Percentiles rank a stretch among this genome's conserved stretches.
These are phyloP conservation scores for Homarus americanus DNA, from an alignment of 1,140 invertebrate genomes.

Conservation along the genomic window DNA sequence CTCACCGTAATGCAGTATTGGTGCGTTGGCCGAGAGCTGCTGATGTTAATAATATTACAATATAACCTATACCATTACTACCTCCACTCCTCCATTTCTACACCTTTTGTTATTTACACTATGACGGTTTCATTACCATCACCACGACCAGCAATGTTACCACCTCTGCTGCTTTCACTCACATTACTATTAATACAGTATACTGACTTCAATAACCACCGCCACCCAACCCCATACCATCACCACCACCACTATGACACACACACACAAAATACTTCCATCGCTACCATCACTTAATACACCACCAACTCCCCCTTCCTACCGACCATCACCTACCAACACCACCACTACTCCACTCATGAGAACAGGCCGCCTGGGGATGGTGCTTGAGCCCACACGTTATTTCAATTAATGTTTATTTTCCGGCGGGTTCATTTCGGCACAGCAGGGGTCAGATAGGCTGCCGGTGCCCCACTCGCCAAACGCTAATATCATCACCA, in stretches of 20 bases:
- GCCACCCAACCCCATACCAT: not conserved
- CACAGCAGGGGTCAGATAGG: not conserved
- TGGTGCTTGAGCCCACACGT: not conserved
- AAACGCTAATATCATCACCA: not conserved
- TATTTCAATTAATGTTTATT: slow-evolving; percentile 15
- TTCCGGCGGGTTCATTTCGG: not conserved
- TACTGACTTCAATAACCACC: not conserved
- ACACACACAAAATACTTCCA: not conserved
- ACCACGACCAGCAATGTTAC: not conserved
- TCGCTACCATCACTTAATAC: not conserved
- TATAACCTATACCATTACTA: no score
- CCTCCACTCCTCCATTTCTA: no score
- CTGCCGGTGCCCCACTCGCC: not conserved
- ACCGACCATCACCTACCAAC: not conserved
- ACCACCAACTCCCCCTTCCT: not conserved
- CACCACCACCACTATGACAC: not conserved
- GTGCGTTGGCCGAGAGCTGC: no score
- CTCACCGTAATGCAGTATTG: no score
- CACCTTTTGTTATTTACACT: no score
- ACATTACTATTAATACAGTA: not conserved
- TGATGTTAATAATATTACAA: no score
- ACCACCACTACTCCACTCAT: not conserved
- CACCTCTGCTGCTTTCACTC: not conserved
- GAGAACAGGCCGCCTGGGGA: not conserved
- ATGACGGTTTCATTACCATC: not conserved